Evolutionary conservation across 1,140 invertebrate genomes (phyloP), one percentile per base, ranked within the genome.

Genomic region (Aphis craccivora): DNA sequence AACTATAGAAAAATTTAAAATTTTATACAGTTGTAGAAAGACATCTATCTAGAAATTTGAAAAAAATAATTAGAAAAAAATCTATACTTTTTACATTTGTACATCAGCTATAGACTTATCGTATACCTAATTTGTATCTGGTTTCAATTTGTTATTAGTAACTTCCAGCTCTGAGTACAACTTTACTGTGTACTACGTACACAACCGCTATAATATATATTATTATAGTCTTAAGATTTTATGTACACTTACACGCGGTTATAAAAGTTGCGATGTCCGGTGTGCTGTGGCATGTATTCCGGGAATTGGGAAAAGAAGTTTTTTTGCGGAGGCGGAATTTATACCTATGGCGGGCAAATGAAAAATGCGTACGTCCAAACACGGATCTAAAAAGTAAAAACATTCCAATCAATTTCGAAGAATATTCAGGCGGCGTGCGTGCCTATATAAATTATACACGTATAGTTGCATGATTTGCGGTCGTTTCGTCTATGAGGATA

Each of bases 381-480:
- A 18, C 30, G 60, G 60, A 76, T 76, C 30, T 76, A 76, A 76
- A 76, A 76, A n/a, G 30, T n/a, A 18, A 76, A 76, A 76, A 76
- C 60, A 67, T 67, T 76, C 60, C 60, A 76, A 76, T 76, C 60
- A 76, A 76, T 76, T 76, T 5, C 30, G 60, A 76, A 76, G 30
- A 76, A 76, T 76, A 76, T 76, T n/a, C 60, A 67, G n/a, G 30
- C 14, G 14, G 60, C 8, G 60, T 67, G 60, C 60, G 60, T n/a
- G 60, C 60, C 55, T 60, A n/a, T 76, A 76, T 20, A 40, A 40
- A 76, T 76, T 76, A 76, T n/a, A 76, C 60, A 23, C 5, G 11
- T 30, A 76, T 76, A 76, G 60, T 76, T 76, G n/a, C 60, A 76
- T 76, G 60, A 76, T 76, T 76, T 76, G 60, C 60, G 60, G 60